Evolutionary conservation across 2,113 vertebrate species (phyloP), one percentile per base, ranked within the genome.

Genomic region (Eulemur macaco): DNA sequence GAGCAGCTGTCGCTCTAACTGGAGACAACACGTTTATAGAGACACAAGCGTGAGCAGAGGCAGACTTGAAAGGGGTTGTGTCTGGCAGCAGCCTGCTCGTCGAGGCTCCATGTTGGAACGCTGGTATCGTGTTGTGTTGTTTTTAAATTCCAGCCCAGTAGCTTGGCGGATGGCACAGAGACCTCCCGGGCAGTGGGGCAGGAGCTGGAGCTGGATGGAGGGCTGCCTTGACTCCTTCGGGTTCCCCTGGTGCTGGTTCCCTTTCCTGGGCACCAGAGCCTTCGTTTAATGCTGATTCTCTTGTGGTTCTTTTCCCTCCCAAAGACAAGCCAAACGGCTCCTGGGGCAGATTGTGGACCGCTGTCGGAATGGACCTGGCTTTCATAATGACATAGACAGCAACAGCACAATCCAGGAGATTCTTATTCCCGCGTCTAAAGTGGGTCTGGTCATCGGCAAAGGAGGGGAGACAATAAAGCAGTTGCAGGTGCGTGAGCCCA

Each of bases 391-490:
- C 91, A 98, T 99, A 95, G 99, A 99, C 25, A 98, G 99, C 96
- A 99, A 98, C 98, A 99, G 99, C 96, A 99, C 99, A 0, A 97
- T 99, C 98, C 99, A 99, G 92, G 99, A 99, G 98, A 99, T 99
- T 96, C 99, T 99, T 27, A 99, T 99, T 98, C 99, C 99, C 0
- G 99, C 99, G 54, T 99, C 99, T 89, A 99, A 99, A 99, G 99
- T 99, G 71, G 99, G 99, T 58, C 99, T 99, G 97, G 99, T 99
- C 98, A 99, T 99, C 68, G 99, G 99, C 98, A 99, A 99, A 98
- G 99, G 99, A 97, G 99, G 99, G 80, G 99, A 99, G 97, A 99
- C 99, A 88, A 99, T 99, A 97, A 99, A 99, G 98, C 99, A 99
- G 96, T 97, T 99, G 97, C 99, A 99, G 99, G 99, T 99, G 96